These are phyloP conservation scores for Rhynchomys soricoides DNA, from an alignment of 2,113 vertebrate genomes.

Conservation along the genomic window DNA sequence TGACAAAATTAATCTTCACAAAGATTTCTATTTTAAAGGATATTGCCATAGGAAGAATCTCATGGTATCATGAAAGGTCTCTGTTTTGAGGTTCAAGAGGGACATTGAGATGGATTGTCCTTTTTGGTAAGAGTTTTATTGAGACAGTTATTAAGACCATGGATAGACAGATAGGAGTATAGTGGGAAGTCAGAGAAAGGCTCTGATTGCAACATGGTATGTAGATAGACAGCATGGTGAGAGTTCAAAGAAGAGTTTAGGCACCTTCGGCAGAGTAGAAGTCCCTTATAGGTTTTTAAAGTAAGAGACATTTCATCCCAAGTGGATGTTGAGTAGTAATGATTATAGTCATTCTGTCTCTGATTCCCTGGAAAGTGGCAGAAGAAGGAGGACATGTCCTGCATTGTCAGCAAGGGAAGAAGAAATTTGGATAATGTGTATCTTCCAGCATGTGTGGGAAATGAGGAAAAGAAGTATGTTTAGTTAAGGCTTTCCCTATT, in stretches of 20 bases:
- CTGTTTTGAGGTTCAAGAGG: not conserved
- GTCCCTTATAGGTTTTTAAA: not conserved
- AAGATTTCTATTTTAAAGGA: not conserved
- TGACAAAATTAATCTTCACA: not conserved
- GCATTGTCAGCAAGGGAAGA: not conserved
- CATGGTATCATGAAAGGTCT: no score
- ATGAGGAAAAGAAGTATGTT: not conserved
- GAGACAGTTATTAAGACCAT: not conserved
- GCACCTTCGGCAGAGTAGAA: not conserved
- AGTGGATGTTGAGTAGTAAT: not conserved
- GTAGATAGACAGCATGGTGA: not conserved
- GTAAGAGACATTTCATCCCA: not conserved
- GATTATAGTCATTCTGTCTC: not conserved
- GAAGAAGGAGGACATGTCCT: not conserved
- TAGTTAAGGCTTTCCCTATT: not conserved
- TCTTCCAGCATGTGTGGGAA: not conserved
- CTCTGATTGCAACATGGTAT: not conserved
- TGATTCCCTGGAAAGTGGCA: not conserved
- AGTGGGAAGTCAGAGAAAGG: not conserved
- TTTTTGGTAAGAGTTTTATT: not conserved
- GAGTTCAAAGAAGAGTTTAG: not conserved
- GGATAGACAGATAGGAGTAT: not conserved
- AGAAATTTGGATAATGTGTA: not conserved
- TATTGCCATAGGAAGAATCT: not conserved
- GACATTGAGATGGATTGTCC: no score